Base-by-base conservation (phyloP, 2,888 invertebrate species). In the Drosophila buzzatii region DNA sequence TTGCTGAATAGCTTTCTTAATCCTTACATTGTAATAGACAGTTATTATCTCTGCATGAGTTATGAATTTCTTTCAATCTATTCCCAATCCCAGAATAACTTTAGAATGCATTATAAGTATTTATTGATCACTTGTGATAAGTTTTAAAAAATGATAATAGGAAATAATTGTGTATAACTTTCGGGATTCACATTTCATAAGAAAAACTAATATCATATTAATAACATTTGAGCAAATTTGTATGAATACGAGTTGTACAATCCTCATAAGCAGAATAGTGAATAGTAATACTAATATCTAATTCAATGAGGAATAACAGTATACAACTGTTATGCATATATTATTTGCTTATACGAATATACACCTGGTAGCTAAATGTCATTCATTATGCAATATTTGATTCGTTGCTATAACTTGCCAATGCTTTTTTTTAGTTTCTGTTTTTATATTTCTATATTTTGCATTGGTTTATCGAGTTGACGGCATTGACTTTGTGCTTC, bases 401-500 rank as follows among this genome's bases (percentile, higher is more conserved):
- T 56, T 51, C 60, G 37, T n/a, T 44, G 51, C 39, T 65, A 55
- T 39, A 74, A 64, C 18, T 33, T 1, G 51, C 3, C 33, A 47
- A 31, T 14, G n/a, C 23, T 47, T 44, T 70, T 37, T 39, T 37
- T 59, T 57, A 33, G 58, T 60, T 56, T 41, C 14, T 53, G 41
- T 56, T 45, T 31, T 51, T 60, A 23, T 58, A 6, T 35, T 18
- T 31, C 0, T 45, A 18, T 33, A 44, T 60, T 52, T 67, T 64
- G 63, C 53, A 57, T 80, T 63, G 39, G 65, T 63, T 78, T 61
- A 55, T 73, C 33, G 65, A 55, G 64, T 53, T 65, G 53, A 58
- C 82, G 73, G 72, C 80, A 81, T 82, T 81, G 82, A 81, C 80
- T 82, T 81, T 81, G 82, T 47, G 65, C 9, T 47, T 18, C 53